Evolutionary conservation across 2,888 invertebrate genomes (phyloP), one percentile per base, ranked within the genome.

Genomic region (Sesia bembeciformis): DNA sequence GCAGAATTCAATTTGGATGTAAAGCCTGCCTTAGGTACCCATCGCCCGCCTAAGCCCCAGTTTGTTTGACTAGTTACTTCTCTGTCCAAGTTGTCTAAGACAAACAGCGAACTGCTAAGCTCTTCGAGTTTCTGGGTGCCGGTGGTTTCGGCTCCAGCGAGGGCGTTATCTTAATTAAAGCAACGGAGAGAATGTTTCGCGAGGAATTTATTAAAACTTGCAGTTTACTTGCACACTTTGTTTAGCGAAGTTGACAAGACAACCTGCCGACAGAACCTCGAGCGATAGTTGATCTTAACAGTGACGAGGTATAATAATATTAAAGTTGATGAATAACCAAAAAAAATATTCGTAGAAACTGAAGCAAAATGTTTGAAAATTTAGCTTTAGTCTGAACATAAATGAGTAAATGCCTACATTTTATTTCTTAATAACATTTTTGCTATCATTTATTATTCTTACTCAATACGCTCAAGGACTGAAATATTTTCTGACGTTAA

Each of bases 61-160:
- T 74, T 73, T 84, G 82, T 86, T 81, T 81, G 79, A 78, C 72
- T 78, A 81, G 77, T 76, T 76, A 81, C 78, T 81, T 76, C 72
- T 70, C 77, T 78, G 81, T 78, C 83, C 78, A 83, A 84, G 74
- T 85, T 80, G 72, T 72, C 72, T 71, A 77, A 84, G 83, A 81
- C 79, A 85, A 86, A 85, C 79, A 82, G 69, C 72, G 76, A 81
- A 83, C 81, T 79, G 73, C 73, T 74, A 73, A 81, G 82, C 76
- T 84, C 74, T 39, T 59, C 63, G 72, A 70, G 66, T 65, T 56
- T 67, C 67, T 67, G 59, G 49, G 66, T 62, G 64, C 58, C 58
- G 59, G 65, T 67, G 70, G 64, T 70, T 65, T 61, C 60, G 46
- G 53, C 52, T 66, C 70, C 75, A 69, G 72, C 69, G 69, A 76